These are phyloP conservation scores for Carollia perspicillata DNA, from an alignment of 2,113 vertebrate genomes.

Conservation along the genomic window DNA sequence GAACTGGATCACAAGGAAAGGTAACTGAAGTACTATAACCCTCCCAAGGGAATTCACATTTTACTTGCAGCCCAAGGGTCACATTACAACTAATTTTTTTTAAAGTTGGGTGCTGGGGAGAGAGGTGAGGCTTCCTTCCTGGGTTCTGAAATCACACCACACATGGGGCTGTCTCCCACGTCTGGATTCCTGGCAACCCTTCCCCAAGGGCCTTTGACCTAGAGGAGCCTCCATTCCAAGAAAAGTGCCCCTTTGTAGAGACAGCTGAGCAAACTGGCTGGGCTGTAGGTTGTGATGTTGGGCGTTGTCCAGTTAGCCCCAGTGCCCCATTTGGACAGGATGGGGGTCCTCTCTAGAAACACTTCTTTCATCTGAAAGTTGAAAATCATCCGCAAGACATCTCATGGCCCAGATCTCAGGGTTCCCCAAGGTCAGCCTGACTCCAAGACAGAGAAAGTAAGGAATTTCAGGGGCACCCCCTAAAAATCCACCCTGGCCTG, in stretches of 20 bases:
- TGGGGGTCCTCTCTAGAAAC: background rate
- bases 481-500: background rate
- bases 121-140: background rate
- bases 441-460: background rate
- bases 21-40: background rate
- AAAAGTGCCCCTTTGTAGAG: background rate
- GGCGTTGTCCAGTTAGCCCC: background rate
- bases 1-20: background rate
- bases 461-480: background rate
- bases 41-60: background rate
- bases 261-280: background rate
- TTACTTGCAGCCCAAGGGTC: background rate
- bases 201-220: background rate
- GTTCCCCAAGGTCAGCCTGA: background rate
- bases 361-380: background rate
- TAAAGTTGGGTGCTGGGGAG: background rate
- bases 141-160: background rate
- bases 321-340: background rate
- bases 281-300: background rate
- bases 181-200: background rate
- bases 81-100: background rate
- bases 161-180: background rate
- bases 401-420: background rate
- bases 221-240: background rate
- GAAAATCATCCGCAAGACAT: background rate